phyloP scores from a whole-genome alignment of 64 coral and sea anemone genomes.

The Astreopora myriophthalma region DNA sequence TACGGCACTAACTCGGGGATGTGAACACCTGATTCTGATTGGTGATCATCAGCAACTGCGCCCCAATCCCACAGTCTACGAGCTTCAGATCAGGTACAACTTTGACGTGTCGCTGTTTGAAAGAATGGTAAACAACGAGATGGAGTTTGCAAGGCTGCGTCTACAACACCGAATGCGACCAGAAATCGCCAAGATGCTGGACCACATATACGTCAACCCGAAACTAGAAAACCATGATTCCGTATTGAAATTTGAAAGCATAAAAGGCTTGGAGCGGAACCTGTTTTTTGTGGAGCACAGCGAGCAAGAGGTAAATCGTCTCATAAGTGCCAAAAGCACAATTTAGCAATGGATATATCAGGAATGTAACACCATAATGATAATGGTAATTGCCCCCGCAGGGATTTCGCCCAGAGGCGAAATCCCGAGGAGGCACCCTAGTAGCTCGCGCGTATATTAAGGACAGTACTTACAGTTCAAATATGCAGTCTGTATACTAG shows the following conservation, averaged over 20 bases:
- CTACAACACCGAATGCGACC: conserved; percentile 95
- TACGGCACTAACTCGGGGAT: conserved; percentile 63
- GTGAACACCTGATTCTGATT: conserved; percentile 85
- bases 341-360: too few species aligned
- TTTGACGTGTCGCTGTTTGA: conserved; percentile 90
- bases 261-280: conserved; percentile 67
- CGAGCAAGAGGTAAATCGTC: conserved; percentile 13
- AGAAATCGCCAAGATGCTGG: conserved; percentile 72
- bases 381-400: too few species aligned
- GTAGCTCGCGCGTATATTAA: too few species aligned
- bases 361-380: too few species aligned
- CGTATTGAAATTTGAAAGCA: conserved; percentile 60
- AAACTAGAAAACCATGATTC: conserved; percentile 61
- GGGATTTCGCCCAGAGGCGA: too few species aligned
- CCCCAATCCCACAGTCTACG: conserved; percentile 84
- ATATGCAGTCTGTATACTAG: too few species aligned
- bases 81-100: conserved; percentile 72
- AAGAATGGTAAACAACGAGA: conserved; percentile 72
- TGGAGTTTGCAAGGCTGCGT: conserved; percentile 54
- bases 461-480: too few species aligned
- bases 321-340: too few species aligned
- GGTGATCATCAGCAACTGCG: conserved; percentile 93
- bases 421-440: too few species aligned
- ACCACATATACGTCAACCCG: conserved; percentile 56
- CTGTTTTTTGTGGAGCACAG: conserved; percentile 87